Evolutionary conservation across 2,797 vertebrate species (phyloP).

Genomic region (Tapera naevia): DNA sequence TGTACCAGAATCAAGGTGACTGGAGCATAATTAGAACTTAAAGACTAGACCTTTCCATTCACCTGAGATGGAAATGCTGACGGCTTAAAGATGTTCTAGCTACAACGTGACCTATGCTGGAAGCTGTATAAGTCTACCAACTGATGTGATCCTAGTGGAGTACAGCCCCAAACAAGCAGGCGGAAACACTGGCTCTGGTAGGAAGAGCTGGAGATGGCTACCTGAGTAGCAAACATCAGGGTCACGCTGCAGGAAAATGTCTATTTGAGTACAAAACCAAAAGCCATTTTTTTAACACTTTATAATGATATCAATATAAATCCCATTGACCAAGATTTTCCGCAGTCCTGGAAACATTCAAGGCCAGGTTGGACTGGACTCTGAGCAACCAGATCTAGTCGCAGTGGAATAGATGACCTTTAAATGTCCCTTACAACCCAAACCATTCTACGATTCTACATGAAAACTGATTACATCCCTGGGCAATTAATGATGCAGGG

Average conservation of each 20-base stretch:
- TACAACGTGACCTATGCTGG: background rate
- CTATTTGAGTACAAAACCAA: background rate
- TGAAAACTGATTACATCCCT: background rate
- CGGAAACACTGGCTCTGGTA: background rate
- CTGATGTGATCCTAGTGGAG: background rate
- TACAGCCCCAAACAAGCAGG: background rate
- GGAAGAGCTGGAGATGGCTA: background rate
- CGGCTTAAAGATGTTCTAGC: background rate
- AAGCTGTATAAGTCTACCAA: background rate
- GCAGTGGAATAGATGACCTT: background rate
- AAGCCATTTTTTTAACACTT: background rate
- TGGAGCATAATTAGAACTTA: background rate
- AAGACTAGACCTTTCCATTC: background rate
- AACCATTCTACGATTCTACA: background rate
- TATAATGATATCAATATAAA: background rate
- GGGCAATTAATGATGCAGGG: background rate
- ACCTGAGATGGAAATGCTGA: background rate
- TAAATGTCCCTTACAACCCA: background rate
- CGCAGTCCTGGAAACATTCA: background rate
- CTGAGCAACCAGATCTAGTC: too few relatives aligned
- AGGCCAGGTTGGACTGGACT: background rate
- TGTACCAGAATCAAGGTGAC: background rate
- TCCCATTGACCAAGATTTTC: background rate
- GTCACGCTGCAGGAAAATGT: background rate
- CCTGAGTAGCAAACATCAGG: background rate